Evolutionary conservation across 2,113 vertebrate species (phyloP), one percentile per base, ranked within the genome.

Genomic region (Brachyistius frenatus): DNA sequence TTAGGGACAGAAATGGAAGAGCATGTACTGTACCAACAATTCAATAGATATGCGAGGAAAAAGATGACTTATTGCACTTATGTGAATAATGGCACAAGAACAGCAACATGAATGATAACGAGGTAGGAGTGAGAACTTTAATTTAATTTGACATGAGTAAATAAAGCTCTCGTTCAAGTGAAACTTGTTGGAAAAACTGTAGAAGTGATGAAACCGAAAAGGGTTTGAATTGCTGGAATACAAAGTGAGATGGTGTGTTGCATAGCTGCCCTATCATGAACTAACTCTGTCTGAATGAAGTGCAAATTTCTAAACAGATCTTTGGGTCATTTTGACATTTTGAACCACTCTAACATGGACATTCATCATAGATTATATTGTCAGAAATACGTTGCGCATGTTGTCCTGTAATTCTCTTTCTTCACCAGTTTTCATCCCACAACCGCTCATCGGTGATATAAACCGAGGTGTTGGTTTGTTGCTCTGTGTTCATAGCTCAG

Each of bases 401-500:
- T 46, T 44, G 31, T 74, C 13, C 54, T 58, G 31, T 81, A 61
- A 46, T 84, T 46, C 30, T 39, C 23, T 46, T 53, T 84, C 66
- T 78, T 84, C 74, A 81, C 66, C 62, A 14, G 5, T 47, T 64
- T 41, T 75, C 3, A 15, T 62, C 13, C 36, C 49, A 64, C 44
- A 58, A 79, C 39, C 54, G 23, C 23, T 23, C 68, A 8, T 63
- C 35, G 53, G 7, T 80, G 69, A 79, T 80, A 73, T 73, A 53
- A 73, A 70, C 73, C 55, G 76, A 81, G 94, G 93, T 46, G 63
- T 73, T 73, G 41, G 52, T 66, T 49, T 87, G 66, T 94, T 95
- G 94, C 95, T 93, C 94, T 94, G 91, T 96, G 95, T 96, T 96
- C 95, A 94, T 95, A 94, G 92, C 93, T 95, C 92, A 93, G 94